Evolutionary conservation across 2,113 vertebrate genomes (phyloP).

Genomic region (Trichomycterus rosablanca): DNA sequence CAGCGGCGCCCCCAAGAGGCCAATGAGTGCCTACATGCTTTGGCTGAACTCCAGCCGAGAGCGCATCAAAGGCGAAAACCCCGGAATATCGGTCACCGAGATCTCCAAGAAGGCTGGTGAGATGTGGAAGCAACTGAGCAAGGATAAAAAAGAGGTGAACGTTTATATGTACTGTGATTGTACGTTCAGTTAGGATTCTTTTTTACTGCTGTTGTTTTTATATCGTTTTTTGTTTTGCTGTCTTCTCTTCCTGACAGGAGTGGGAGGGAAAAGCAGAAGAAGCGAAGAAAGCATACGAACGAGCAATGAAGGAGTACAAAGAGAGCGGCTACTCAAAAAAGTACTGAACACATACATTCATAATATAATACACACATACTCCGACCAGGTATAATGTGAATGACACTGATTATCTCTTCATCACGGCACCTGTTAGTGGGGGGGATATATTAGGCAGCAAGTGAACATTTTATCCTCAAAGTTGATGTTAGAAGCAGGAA

Average conservation of each 20-base stretch:
- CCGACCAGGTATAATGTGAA: no score
- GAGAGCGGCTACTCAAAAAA: constrained; percentile 58
- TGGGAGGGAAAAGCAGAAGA: constrained; percentile 82
- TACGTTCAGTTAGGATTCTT: no score
- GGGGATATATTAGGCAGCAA: no score
- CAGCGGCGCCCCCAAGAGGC: constrained; percentile 76
- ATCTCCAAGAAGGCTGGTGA: constrained; percentile 81
- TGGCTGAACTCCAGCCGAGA: constrained; percentile 82
- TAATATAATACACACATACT: no score
- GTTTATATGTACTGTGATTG: no score
- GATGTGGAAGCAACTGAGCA: constrained; percentile 80
- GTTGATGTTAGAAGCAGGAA: no score
- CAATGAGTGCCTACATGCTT: constrained; percentile 81
- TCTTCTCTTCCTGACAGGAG: constrained; percentile 56
- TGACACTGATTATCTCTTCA: no score
- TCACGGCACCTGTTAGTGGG: no score
- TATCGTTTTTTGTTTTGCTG: background rate
- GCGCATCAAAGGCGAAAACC: constrained; percentile 76
- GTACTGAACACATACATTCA: constrained; percentile 10
- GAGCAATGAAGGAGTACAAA: constrained; percentile 78
- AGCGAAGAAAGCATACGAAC: constrained; percentile 75
- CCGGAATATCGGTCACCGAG: constrained; percentile 80
- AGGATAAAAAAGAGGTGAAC: constrained; percentile 72
- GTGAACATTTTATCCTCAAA: no score
- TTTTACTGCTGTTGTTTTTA: background rate